phyloP scores from a whole-genome alignment of 2,888 invertebrate genomes.

The Caenorhabditis auriculariae region DNA sequence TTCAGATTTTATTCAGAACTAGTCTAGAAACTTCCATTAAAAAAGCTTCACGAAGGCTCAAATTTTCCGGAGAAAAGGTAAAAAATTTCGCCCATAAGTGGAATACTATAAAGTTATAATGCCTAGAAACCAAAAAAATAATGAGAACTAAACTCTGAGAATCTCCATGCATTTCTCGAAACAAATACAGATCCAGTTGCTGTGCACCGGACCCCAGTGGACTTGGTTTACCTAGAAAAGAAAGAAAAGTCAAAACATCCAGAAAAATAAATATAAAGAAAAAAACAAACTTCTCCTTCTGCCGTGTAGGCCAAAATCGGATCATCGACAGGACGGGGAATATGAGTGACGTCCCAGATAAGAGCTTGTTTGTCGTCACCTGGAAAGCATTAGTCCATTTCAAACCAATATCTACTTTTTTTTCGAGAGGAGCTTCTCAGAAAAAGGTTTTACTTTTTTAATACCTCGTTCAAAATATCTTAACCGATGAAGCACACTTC shows the following conservation, averaged over 20 bases:
- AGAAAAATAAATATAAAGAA: not conserved
- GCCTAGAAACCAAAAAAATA: not conserved
- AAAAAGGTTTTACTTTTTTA: too few relatives aligned
- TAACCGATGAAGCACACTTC: too few relatives aligned
- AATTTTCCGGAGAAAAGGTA: too few relatives aligned
- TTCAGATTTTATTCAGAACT: too few relatives aligned
- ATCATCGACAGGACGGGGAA: conserved; percentile 95
- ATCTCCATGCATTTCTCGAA: conserved; percentile 97
- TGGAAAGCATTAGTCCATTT: conserved; percentile 39
- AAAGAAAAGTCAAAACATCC: not conserved
- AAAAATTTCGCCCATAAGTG: too few relatives aligned
- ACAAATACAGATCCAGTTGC: conserved; percentile 99
- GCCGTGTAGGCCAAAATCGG: conserved; percentile 97
- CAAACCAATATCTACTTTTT: not conserved
- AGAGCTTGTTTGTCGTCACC: conserved; percentile 98
- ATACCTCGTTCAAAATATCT: too few relatives aligned
- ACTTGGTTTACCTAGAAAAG: conserved; percentile 55
- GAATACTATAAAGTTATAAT: too few relatives aligned
- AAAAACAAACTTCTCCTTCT: conserved; percentile 94
- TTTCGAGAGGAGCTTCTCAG: too few relatives aligned
- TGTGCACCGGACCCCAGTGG: conserved; percentile 95
- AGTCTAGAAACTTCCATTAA: too few relatives aligned
- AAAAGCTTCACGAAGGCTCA: too few relatives aligned
- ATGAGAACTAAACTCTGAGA: conserved; percentile 83
- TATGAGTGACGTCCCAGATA: conserved; percentile 99